Conservation (phyloP, 2,797 vertebrate species). For the Strix occidentalis region DNA sequence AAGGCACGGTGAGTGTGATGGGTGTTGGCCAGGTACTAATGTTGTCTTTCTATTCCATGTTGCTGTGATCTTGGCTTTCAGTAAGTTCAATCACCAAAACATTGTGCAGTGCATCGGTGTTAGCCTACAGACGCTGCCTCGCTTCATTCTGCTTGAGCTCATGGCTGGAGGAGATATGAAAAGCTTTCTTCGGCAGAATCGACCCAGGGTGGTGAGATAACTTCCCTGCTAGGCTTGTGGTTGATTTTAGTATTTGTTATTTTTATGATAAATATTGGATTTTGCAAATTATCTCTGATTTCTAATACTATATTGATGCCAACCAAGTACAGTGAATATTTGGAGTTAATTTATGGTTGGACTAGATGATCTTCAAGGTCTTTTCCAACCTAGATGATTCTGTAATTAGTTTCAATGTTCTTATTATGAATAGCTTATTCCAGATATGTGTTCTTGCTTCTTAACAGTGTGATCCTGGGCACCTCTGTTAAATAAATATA, state of each 20-base stretch:
- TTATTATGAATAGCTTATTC: background rate
- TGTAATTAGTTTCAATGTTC: background rate
- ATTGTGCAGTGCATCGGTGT: conserved; percentile 90
- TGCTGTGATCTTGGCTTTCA: conserved; percentile 51
- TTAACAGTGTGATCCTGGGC: background rate
- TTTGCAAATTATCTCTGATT: background rate
- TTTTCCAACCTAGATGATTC: too few relatives aligned
- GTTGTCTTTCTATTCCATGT: background rate
- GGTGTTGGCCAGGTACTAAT: background rate
- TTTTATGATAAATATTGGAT: background rate
- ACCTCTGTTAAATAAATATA: background rate
- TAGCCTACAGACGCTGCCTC: conserved; percentile 86
- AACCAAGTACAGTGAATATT: background rate
- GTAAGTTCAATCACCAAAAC: conserved; percentile 92
- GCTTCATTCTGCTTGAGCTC: conserved; percentile 92
- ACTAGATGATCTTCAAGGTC: too few relatives aligned
- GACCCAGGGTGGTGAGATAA: conserved; percentile 82
- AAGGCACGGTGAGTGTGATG: background rate
- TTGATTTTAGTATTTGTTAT: background rate
- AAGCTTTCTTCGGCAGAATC: conserved; percentile 89
- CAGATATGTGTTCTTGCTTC: background rate
- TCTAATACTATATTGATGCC: background rate
- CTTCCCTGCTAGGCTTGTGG: background rate
- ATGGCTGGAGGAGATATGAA: conserved; percentile 96
- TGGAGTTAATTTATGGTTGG: background rate